A percentile compares a stretch with the other conserved stretches of the same genome.
phyloP scores from a whole-genome alignment of 2,888 invertebrate genomes.

The Melanargia galathea region DNA sequence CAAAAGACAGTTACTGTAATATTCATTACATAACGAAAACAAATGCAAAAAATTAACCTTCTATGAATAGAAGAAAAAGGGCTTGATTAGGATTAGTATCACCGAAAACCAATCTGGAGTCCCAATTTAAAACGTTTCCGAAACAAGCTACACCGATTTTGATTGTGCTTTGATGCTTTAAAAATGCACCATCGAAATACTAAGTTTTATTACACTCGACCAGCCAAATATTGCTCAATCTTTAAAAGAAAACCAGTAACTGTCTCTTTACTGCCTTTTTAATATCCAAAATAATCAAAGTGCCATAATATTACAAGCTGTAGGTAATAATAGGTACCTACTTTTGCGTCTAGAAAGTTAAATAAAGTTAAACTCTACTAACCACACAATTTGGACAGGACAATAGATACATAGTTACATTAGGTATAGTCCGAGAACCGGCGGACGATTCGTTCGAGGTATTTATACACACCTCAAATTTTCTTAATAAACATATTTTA shows the following conservation, averaged over 20 bases:
- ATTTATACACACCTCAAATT: background rate
- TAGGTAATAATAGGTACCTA: too few relatives aligned
- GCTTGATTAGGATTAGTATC: too few relatives aligned
- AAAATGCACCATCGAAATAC: too few relatives aligned
- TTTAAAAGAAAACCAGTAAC: background rate
- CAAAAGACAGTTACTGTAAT: conserved; percentile 4
- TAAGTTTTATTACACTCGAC: too few relatives aligned
- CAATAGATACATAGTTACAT: conserved; percentile 37
- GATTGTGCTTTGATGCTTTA: too few relatives aligned
- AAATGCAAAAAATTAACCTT: too few relatives aligned
- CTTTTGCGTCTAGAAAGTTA: conserved; percentile 29
- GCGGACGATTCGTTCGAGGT: background rate
- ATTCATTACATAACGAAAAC: too few relatives aligned
- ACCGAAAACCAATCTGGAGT: too few relatives aligned
- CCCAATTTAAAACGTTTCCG: too few relatives aligned
- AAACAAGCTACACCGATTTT: too few relatives aligned
- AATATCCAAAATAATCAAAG: conserved; percentile 10
- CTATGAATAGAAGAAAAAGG: too few relatives aligned
- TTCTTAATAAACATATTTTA: background rate
- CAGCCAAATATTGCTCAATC: background rate
- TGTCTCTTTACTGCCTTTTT: background rate
- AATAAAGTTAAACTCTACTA: conserved; percentile 25
- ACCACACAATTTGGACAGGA: conserved; percentile 39
- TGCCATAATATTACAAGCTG: conserved; percentile 35
- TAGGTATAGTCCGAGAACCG: conserved; percentile 18